A percentile compares a stretch with the other conserved stretches of the same genome.
phyloP scores from a whole-genome alignment of 2,113 vertebrate genomes.

The Rhodinocichla rosea region DNA sequence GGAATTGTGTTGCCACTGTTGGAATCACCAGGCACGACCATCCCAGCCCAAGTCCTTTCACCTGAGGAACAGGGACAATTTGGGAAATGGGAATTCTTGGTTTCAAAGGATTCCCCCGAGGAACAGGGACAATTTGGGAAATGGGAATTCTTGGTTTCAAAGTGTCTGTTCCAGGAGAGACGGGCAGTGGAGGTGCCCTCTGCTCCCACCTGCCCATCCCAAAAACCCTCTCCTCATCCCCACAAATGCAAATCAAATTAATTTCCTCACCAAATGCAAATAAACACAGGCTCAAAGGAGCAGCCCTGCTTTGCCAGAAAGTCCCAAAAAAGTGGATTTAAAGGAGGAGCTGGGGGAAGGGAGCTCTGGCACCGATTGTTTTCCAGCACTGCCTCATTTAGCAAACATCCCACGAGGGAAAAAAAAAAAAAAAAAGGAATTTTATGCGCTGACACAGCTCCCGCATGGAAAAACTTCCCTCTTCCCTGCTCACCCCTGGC shows the following conservation, averaged over 20 bases:
- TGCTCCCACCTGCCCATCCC: not conserved
- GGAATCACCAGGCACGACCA: not conserved
- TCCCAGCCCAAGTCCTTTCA: not conserved
- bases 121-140: not conserved
- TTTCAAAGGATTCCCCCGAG: no score
- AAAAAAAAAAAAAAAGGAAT: not conserved
- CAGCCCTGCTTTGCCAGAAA: not conserved
- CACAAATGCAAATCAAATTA: no score
- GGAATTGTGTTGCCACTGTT: fast-evolving
- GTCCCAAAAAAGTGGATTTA: not conserved
- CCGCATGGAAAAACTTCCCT: not conserved
- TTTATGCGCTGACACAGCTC: conserved; percentile 49
- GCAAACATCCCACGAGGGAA: conserved; percentile 51
- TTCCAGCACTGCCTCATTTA: conserved; percentile 68
- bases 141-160: no score
- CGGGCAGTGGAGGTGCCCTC: not conserved
- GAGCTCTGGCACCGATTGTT: conserved; percentile 35
- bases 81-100: not conserved
- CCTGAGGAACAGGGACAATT: not conserved
- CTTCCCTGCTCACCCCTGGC: conserved; percentile 25
- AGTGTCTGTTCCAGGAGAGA: not conserved
- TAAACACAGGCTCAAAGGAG: not conserved
- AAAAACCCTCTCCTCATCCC: not conserved
- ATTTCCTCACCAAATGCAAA: not conserved
- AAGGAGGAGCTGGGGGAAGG: not conserved